Conservation (phyloP, 2,797 vertebrate species). For the Paratrypauchen microcephalus region DNA sequence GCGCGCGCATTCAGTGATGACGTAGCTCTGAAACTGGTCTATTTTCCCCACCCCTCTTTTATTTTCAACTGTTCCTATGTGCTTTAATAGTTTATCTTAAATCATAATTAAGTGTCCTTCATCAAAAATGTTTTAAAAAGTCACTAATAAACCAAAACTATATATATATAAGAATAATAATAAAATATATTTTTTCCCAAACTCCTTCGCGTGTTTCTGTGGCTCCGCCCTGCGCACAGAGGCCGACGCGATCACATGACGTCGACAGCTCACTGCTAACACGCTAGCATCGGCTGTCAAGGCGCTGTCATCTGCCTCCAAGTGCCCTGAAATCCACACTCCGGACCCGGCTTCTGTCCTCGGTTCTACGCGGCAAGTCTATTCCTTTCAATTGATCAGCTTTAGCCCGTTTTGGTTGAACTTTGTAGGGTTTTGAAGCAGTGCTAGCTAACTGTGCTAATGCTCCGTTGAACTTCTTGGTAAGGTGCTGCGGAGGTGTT, state of each 20-base stretch:
- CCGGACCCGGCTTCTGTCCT: neutral
- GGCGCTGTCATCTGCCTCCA: slow-evolving; percentile 35
- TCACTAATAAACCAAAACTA: no score
- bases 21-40: no score
- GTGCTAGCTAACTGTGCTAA: slow-evolving; percentile 21
- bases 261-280: slow-evolving; percentile 39
- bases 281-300: slow-evolving; percentile 52
- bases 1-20: no score
- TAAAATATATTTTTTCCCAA: no score
- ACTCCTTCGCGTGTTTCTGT: neutral
- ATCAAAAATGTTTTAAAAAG: no score
- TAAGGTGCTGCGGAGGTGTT: slow-evolving; percentile 44
- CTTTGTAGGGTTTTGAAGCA: neutral
- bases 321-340: slow-evolving; percentile 1
- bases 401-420: neutral
- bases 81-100: neutral
- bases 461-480: slow-evolving; percentile 43
- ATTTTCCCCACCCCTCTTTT: no score
- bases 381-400: neutral
- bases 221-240: neutral
- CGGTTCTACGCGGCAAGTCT: slow-evolving; percentile 38
- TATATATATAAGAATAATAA: no score
- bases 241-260: slow-evolving; percentile 4
- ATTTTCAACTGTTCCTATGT: neutral
- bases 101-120: no score